Percentiles rank a stretch among this genome's conserved stretches.
These are phyloP conservation scores for Kryptopterus vitreolus DNA, from an alignment of 2,797 vertebrate genomes.

Conservation along the genomic window DNA sequence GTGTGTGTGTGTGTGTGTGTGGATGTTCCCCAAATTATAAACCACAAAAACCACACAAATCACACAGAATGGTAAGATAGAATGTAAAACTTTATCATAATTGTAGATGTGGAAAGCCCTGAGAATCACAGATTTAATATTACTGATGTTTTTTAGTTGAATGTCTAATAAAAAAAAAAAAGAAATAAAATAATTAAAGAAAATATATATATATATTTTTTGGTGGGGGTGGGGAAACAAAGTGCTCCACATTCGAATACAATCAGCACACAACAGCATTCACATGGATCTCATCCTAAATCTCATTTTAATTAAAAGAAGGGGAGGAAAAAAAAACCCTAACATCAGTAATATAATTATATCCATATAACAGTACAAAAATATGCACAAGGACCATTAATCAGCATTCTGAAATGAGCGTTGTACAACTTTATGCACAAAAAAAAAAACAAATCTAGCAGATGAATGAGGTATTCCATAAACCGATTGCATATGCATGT, in stretches of 20 bases:
- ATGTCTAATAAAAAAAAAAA: constrained; percentile 57
- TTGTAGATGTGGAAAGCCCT: constrained; percentile 80
- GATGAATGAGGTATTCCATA: constrained; percentile 78
- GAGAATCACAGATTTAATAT: constrained; percentile 81
- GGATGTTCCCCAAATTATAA: neutral
- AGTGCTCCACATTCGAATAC: constrained; percentile 80
- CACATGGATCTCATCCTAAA: constrained; percentile 67
- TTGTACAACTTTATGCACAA: constrained; percentile 70
- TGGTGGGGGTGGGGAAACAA: constrained; percentile 66
- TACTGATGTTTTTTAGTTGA: constrained; percentile 78
- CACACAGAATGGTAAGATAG: constrained; percentile 66
- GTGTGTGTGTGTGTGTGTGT: too few relatives aligned
- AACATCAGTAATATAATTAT: constrained; percentile 75
- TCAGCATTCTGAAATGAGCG: constrained; percentile 73
- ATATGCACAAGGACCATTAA: constrained; percentile 79
- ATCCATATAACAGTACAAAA: constrained; percentile 73
- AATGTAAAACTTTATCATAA: constrained; percentile 83
- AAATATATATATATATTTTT: constrained; percentile 64
- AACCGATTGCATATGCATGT: constrained; percentile 78
- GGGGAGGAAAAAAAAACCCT: constrained; percentile 64
- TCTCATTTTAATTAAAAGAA: constrained; percentile 69
- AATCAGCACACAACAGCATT: constrained; percentile 81
- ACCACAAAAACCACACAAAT: constrained; percentile 13
- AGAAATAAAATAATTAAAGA: neutral
- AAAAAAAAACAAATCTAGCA: constrained; percentile 42